Base-by-base conservation (phyloP, 1,140 invertebrate species). In the Drosophila simulans region DNA sequence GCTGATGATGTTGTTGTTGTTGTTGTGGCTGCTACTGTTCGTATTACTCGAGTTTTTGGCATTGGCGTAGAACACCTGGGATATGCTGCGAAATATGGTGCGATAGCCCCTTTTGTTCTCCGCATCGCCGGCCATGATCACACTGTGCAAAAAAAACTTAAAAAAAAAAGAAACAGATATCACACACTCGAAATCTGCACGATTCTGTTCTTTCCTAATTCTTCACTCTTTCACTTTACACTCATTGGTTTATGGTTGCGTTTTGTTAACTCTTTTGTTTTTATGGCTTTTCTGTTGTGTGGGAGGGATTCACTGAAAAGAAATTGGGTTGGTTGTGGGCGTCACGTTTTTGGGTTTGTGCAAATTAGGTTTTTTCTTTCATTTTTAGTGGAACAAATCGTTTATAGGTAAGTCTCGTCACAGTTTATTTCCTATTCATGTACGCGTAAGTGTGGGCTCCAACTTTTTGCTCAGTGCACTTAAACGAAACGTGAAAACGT, bases 21-120 rank as follows among this genome's bases (percentile, higher is more conserved):
- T 55, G 22, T 40, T 64, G 31, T n/a, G n/a, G n/a, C 40, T 57
- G 40, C n/a, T 45, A 25, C 53, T 58, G 34, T 34, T 53, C 13
- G 60, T 20, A 12, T 8, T 46, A 40, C 20, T 48, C 5, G 64
- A 57, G 45, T 60, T 72, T 7, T 81, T 86, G 64, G 53, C 65
- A 56, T 88, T 88, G 7, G 75, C 17, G 51, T 72, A 77, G 34
- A 91, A 91, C 10, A 91, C 88, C 34, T 91, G 88, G 7, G 88
- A 91, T 40, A 91, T 88, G 69, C 88, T 91, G 37, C 88, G 88
- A 35, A 91, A 84, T 40, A 91, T 63, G 53, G 88, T 84, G 48
- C 88, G 89, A 73, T 90, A 90, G 12, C 81, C 82, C 43, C 76
- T 58, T 45, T 77, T 89, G 20, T 65, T 77, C 59, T 88, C 83